Evolutionary conservation across 2,797 vertebrate species (phyloP).

Genomic region (Gorsachius magnificus): DNA sequence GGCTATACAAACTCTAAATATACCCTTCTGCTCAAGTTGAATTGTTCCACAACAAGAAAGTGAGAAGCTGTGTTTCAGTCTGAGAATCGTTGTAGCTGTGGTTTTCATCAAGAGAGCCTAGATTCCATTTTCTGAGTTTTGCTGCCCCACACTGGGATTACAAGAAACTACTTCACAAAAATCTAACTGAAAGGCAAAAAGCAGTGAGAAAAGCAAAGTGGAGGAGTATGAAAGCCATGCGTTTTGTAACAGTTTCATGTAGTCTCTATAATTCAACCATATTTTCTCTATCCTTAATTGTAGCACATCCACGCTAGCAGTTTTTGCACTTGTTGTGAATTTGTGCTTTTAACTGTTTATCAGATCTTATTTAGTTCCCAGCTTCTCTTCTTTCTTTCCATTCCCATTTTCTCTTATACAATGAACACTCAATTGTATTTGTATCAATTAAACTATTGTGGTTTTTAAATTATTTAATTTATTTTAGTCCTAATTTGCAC

Average conservation of each 20-base stretch:
- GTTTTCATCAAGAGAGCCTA: neutral
- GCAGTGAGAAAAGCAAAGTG: neutral
- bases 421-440: neutral
- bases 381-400: neutral
- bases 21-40: neutral
- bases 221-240: neutral
- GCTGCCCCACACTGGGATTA: conserved; percentile 15
- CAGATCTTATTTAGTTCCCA: neutral
- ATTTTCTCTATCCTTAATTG: neutral
- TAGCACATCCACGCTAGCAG: neutral
- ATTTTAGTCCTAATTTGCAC: neutral
- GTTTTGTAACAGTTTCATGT: neutral
- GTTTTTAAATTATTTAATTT: neutral
- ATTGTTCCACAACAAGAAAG: neutral
- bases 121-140: conserved; percentile 17
- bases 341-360: neutral
- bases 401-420: neutral
- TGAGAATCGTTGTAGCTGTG: neutral
- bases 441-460: neutral
- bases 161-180: neutral
- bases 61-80: neutral
- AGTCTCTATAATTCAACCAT: neutral
- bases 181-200: neutral
- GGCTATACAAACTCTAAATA: neutral
- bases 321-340: neutral